A percentile compares a stretch with the other conserved stretches of the same genome.
phyloP scores from a whole-genome alignment of 2,113 vertebrate genomes.

The Rhabdomys dilectus region DNA sequence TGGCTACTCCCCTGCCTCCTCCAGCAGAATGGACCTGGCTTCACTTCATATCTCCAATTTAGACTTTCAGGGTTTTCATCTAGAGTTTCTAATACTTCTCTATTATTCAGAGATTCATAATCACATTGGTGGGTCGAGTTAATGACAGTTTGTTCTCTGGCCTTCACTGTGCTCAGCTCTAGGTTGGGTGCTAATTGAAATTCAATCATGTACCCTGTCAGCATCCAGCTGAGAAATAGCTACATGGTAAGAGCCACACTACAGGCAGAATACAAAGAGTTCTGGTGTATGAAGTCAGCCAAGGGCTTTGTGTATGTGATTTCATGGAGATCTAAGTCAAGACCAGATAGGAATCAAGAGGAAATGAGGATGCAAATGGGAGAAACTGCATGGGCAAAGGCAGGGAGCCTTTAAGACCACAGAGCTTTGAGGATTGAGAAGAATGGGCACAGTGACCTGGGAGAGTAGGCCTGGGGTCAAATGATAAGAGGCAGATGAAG shows the following conservation, averaged over 20 bases:
- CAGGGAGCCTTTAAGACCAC: neutral
- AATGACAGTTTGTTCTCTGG: neutral
- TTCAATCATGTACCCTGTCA: fast-evolving
- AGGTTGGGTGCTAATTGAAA: neutral
- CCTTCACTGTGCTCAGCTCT: neutral
- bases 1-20: neutral
- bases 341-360: neutral
- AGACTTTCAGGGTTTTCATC: neutral
- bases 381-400: neutral
- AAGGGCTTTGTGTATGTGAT: neutral
- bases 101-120: neutral
- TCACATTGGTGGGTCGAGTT: neutral
- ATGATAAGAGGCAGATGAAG: neutral
- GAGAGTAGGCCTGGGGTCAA: neutral
- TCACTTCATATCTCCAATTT: neutral
- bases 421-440: slow-evolving; percentile 8
- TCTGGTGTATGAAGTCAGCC: neutral
- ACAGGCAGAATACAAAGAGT: neutral
- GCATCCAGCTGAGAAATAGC: neutral
- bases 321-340: fast-evolving
- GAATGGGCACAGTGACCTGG: neutral
- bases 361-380: neutral
- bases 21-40: neutral
- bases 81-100: neutral
- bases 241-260: neutral